Percentiles rank a stretch among this genome's conserved stretches.
Evolutionary conservation across 2,888 invertebrate genomes (phyloP).

Genomic region (Ochlodes sylvanus): DNA sequence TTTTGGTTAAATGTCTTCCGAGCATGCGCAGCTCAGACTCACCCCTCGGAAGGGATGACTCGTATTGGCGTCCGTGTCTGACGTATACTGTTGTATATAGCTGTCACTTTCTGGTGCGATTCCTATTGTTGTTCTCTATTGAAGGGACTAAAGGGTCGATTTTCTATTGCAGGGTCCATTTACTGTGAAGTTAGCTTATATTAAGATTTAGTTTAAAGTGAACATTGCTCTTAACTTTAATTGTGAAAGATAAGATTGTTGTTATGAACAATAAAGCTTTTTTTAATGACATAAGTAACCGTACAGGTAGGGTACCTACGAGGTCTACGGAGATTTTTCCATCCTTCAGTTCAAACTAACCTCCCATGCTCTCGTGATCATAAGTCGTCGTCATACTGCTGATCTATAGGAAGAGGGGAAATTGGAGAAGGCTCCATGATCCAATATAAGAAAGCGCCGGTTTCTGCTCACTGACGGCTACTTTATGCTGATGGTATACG

Average conservation of each 20-base stretch:
- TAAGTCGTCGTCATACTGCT: too few relatives aligned
- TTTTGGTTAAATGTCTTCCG: constrained; percentile 67
- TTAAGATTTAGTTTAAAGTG: background rate
- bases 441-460: too few relatives aligned
- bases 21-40: constrained; percentile 65
- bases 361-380: too few relatives aligned
- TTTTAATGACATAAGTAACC: background rate
- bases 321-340: too few relatives aligned
- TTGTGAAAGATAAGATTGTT: background rate
- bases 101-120: constrained; percentile 48
- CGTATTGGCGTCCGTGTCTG: constrained; percentile 53
- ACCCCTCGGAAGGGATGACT: constrained; percentile 67
- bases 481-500: too few relatives aligned
- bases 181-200: constrained; percentile 61
- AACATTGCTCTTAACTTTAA: constrained; percentile 5
- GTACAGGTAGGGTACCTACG: background rate
- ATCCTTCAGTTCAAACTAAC: too few relatives aligned
- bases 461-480: too few relatives aligned
- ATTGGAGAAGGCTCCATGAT: too few relatives aligned
- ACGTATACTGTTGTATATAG: constrained; percentile 36
- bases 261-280: too few relatives aligned
- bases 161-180: constrained; percentile 57
- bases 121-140: constrained; percentile 69
- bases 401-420: too few relatives aligned
- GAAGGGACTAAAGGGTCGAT: constrained; percentile 64